Base-by-base conservation (phyloP, 2,888 invertebrate genomes). In the Amblyteles armatorius region DNA sequence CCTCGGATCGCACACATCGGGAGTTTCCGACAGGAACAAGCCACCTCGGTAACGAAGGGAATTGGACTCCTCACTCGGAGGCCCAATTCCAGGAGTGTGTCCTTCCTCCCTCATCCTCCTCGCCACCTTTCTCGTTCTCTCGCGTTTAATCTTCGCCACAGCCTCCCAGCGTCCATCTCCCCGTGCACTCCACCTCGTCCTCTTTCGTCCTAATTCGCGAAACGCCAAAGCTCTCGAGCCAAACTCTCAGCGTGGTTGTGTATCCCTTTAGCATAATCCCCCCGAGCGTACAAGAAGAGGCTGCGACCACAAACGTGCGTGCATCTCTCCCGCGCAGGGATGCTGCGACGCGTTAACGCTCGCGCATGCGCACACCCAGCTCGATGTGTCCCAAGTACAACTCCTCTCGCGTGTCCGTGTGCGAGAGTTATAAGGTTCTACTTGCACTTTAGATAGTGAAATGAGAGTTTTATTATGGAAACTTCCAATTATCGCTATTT, bases 261-360 rank as follows among this genome's bases (percentile, higher is more conserved):
- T 72, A 83, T 91, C 90, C 90, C 88, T 91, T 93, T 92, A 92
- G 91, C 92, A 93, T 93, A 92, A 93, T 92, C 92, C 90, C 83
- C 77, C 44, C 40, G 83, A 89, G 88, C 88, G 89, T 69, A 92
- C 92, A 91, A 90, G 91, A 85, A 63, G 88, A 85, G 33, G 88
- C 85, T 89, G 86, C 48, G 52, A 60, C 52, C 82, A 84, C 80
- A 73, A 84, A 86, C 79, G 77, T 79, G 84, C 78, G 82, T 85
- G 78, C 80, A 79, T 69, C 67, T 44, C 84, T 73, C 57, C 79
- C 50, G 69, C 76, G 69, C 52, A 19, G 63, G 29, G 63, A 63
- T 63, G 63, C 33, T 63, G 63, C 60, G 60, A 60, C 60, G 26
- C 29, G 77, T 78, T 73, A 40, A 60, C 57, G 68, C 29, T n/a